phyloP scores from a whole-genome alignment of 2,113 vertebrate genomes.

The Promerops cafer region DNA sequence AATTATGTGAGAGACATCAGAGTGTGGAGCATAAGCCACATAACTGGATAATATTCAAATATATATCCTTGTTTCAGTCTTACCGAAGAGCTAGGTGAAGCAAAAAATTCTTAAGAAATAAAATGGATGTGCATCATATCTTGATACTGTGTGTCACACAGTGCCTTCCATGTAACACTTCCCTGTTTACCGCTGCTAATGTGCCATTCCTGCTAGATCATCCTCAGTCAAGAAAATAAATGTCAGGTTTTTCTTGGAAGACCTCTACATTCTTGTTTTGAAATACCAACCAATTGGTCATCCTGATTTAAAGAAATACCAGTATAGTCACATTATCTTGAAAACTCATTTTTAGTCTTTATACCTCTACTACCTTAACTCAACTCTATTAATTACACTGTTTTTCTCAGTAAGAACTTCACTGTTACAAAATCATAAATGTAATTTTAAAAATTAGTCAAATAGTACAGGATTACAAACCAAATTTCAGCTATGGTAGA shows the following conservation, averaged over 20 bases:
- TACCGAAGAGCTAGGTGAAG: neutral
- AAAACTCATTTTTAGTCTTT: neutral
- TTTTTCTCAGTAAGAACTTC: neutral
- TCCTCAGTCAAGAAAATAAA: neutral
- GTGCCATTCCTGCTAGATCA: neutral
- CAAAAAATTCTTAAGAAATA: neutral
- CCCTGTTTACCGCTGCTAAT: neutral
- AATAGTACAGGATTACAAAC: neutral
- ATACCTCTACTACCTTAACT: neutral
- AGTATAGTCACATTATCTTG: neutral
- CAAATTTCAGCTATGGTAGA: neutral
- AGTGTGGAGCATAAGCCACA: fast-evolving
- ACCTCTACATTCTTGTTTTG: neutral
- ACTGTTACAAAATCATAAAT: neutral
- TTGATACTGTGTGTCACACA: neutral
- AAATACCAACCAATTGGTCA: neutral
- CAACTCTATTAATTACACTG: neutral
- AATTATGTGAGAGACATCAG: neutral
- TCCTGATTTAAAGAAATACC: neutral
- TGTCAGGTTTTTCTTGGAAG: neutral
- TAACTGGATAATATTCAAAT: neutral
- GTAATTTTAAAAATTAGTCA: neutral
- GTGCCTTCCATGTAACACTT: neutral
- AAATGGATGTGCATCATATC: neutral
- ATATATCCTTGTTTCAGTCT: neutral